These are phyloP conservation scores for Erinaceus europaeus DNA, from an alignment of 2,113 vertebrate genomes.

Conservation along the genomic window DNA sequence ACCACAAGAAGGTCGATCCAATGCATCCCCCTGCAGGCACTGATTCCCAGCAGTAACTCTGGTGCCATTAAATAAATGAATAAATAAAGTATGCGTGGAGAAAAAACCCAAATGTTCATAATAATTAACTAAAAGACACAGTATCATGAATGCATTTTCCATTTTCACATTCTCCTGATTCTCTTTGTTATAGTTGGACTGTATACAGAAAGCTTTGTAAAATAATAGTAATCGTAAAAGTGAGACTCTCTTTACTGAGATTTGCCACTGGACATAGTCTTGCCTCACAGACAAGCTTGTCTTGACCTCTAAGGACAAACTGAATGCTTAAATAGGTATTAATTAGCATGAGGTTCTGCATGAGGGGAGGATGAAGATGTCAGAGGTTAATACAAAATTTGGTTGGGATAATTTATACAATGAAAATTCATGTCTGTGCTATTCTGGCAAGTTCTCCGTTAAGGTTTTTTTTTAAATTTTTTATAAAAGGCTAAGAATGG, in stretches of 20 bases:
- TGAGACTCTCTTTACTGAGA: not conserved
- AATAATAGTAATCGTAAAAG: not conserved
- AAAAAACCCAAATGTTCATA: not conserved
- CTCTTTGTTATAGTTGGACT: not conserved
- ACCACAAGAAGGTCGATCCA: too few species aligned
- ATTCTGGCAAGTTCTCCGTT: constrained; percentile 42
- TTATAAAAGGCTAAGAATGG: constrained; percentile 19
- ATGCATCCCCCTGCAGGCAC: too few species aligned
- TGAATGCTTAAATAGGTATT: constrained; percentile 69
- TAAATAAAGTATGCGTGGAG: not conserved
- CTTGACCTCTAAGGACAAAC: constrained; percentile 35
- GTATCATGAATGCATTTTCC: not conserved
- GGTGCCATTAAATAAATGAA: too few species aligned
- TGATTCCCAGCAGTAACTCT: too few species aligned
- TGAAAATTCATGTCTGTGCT: constrained; percentile 64
- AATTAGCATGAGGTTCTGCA: constrained; percentile 45
- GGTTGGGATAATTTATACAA: constrained; percentile 66
- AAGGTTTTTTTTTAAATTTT: constrained; percentile 16
- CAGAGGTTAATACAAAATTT: constrained; percentile 70
- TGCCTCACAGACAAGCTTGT: constrained; percentile 43
- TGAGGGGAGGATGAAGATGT: constrained; percentile 32
- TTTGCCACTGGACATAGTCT: constrained; percentile 13
- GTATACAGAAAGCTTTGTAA: constrained; percentile 11
- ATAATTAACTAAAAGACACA: not conserved
- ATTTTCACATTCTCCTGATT: not conserved